Evolutionary conservation across 2,113 vertebrate species (phyloP), one percentile per base, ranked within the genome.

Genomic region (Progne subis): DNA sequence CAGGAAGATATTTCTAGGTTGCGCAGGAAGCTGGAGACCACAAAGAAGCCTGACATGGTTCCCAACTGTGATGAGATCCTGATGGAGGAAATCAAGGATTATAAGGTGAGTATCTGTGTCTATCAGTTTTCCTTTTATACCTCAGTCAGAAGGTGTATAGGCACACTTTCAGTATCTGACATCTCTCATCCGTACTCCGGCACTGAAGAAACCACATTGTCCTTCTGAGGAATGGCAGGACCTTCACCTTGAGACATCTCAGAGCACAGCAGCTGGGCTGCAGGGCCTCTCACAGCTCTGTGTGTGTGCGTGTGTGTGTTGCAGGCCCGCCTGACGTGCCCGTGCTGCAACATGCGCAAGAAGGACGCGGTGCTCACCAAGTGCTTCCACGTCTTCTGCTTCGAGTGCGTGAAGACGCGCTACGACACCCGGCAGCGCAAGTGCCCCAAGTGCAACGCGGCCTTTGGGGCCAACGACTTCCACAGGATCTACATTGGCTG

Each of bases 351-450:
- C 96, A 99, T 98, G 70, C 99, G 99, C 64, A 99, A 99, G 92
- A 99, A 99, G 98, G 99, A 99, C 6, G 99, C 99, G 0, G 99
- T 99, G 5, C 98, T 99, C 83, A 99, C 99, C 21, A 99, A 99
- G 97, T 99, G 99, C 94, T 99, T 99, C 94, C 99, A 99, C 0
- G 99, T 99, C 56, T 99, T 99, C 98, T 99, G 99, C 97, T 99
- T 99, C 7, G 99, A 99, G 97, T 99, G 99, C 14, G 99, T 99
- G 43, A 99, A 99, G 95, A 99, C 98, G 0, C 99, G 99, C 83
- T 99, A 99, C 6, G 99, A 99, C 97, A 99, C 99, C 2, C 98
- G 99, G 37, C 99, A 99, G 97, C 99, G 99, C 94, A 99, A 99
- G 80, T 99, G 99, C 95, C 99, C 99, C 68, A 99, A 99, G 95